phyloP scores from a whole-genome alignment of 2,113 vertebrate species.

The Psilopogon haemacephalus region DNA sequence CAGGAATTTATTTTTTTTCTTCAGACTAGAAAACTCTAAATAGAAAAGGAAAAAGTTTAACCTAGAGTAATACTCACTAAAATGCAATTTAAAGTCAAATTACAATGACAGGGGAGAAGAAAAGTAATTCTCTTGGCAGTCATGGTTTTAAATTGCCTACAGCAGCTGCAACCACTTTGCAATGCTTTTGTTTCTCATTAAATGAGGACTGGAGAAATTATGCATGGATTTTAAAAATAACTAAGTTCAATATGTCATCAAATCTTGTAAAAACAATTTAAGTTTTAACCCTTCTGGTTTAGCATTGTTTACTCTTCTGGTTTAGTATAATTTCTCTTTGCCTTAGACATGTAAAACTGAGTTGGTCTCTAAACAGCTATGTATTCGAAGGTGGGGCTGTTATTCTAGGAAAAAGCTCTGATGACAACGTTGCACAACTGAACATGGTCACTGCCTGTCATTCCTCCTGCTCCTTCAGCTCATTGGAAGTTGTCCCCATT shows the following conservation, averaged over 20 bases:
- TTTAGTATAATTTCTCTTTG: not conserved
- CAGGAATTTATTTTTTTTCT: not conserved
- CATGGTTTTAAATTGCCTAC: not conserved
- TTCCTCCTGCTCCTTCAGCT: not conserved
- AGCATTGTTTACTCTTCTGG: not conserved
- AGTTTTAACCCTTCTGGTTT: not conserved
- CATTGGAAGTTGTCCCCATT: not conserved
- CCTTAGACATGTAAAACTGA: not conserved
- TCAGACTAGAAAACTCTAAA: not conserved
- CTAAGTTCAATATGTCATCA: not conserved
- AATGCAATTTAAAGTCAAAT: conserved; percentile 6
- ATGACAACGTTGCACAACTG: not conserved
- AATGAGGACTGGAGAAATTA: not conserved
- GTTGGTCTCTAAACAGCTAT: not conserved
- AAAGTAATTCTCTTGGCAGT: not conserved
- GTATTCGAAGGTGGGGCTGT: not conserved
- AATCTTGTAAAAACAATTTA: not conserved
- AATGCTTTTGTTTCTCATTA: not conserved
- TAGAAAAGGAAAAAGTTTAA: not conserved
- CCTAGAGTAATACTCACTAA: not conserved
- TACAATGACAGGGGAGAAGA: not conserved
- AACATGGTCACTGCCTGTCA: not conserved
- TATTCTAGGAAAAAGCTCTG: not conserved
- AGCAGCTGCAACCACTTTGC: not conserved
- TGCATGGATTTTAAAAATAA: not conserved